Base-by-base conservation (phyloP, 1,140 invertebrate species). In the Caenorhabditis tropicalis region DNA sequence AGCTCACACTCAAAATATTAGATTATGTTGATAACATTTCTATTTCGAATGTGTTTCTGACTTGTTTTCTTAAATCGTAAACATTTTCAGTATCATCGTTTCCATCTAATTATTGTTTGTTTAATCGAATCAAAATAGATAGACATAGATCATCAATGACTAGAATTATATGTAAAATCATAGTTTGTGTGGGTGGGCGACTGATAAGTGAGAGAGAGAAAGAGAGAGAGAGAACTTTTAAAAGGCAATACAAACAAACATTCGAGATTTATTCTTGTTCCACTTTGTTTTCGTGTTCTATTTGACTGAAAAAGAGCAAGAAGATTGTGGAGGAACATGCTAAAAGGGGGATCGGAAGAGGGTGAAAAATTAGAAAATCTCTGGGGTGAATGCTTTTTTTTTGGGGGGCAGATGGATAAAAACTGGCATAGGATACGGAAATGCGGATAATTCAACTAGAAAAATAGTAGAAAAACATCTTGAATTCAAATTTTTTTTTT, bases 381-480 rank as follows among this genome's bases (percentile, higher is more conserved):
- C 10, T 46, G 12, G 7, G 15, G 65, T 24, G 43, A 74, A 74
- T 74, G 65, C 43, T 43, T 74, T 74, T 43, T 3, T 51, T 51
- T 15, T n/a, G 48, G 19, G 5, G 21, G 21, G 7, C 24, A 21
- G 15, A 51, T 15, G 5, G 53, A 56, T 10, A 19, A 56, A 4
- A 24, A 27, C 19, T 21, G 53, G 49, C 3, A 15, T n/a, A 33
- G 15, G 15, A 74, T 74, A n/a, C 36, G 65, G 65, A 74, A 74
- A 74, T 74, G 36, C 29, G 65, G 36, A 74, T 74, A 43, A 74
- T 74, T 43, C 36, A 74, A 46, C 33, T 74, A 74, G 65, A 24
- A 46, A 16, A 33, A 43, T 7, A 0, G 6, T 2, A 1, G 24
- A 56, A 56, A 56, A 51, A n/a, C 19, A 56, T 19, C 24, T 16